Evolutionary conservation across 2,797 vertebrate genomes (phyloP).

Genomic region (Acropternis orthonyx): DNA sequence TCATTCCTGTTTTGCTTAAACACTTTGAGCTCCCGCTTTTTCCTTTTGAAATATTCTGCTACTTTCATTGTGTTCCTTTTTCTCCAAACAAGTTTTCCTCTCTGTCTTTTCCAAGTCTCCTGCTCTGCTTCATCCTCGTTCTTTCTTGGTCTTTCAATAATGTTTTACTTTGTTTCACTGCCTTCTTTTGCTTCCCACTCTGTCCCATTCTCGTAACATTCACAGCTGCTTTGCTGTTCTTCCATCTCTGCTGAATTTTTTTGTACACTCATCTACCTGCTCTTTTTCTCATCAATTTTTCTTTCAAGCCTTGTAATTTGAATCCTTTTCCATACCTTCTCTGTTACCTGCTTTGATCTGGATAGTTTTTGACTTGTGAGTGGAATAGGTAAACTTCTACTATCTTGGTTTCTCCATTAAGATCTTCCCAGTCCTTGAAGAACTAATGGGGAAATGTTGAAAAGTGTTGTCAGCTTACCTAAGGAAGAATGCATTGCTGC

Average conservation of each 20-base stretch:
- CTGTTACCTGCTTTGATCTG: not conserved
- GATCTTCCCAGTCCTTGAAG: not conserved
- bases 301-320: not conserved
- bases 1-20: not conserved
- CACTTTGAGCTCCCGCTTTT: not conserved
- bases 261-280: not conserved
- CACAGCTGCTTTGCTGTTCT: not conserved
- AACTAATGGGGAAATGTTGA: not conserved
- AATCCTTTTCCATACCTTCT: not conserved
- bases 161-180: not conserved
- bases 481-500: not conserved
- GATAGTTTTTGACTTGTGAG: not conserved
- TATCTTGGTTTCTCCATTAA: not conserved
- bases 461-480: not conserved
- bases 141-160: not conserved
- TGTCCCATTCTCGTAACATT: not conserved
- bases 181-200: not conserved
- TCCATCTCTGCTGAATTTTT: not conserved
- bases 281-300: not conserved
- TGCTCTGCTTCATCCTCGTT: not conserved
- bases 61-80: not conserved
- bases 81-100: not conserved
- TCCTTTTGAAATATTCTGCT: not conserved
- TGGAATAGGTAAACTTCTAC: not conserved
- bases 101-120: not conserved